Evolutionary conservation across 2,888 invertebrate genomes (phyloP).

Genomic region (Metallyticus violacea): DNA sequence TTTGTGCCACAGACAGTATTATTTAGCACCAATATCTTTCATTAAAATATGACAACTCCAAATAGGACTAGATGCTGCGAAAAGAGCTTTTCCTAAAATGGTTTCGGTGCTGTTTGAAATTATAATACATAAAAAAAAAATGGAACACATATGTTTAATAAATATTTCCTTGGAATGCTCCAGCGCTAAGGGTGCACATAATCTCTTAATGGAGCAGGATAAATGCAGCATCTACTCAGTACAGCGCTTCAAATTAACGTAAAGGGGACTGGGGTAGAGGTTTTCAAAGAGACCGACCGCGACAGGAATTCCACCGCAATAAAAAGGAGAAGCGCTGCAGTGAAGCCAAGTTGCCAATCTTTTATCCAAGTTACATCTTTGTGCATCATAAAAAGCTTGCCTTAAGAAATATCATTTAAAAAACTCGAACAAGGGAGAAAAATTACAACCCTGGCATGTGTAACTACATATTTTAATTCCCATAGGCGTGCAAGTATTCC

Average conservation of each 20-base stretch:
- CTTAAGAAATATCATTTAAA: not conserved
- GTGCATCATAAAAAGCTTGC: not conserved
- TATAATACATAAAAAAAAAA: not conserved
- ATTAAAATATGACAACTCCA: not conserved
- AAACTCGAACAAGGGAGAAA: not conserved
- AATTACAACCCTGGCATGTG: not conserved
- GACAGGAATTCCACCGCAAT: not conserved
- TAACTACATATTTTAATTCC: not conserved
- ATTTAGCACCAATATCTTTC: not conserved
- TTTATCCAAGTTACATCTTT: not conserved
- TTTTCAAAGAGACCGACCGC: conserved; percentile 4
- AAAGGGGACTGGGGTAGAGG: not conserved
- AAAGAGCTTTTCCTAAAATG: not conserved
- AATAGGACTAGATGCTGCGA: not conserved
- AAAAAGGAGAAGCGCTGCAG: not conserved
- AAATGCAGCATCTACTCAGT: not conserved
- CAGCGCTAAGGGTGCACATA: not conserved
- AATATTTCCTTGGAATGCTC: not conserved
- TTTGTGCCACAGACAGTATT: not conserved
- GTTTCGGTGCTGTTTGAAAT: not conserved
- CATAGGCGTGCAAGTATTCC: not conserved
- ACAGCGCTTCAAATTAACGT: conserved; percentile 3
- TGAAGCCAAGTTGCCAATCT: not conserved
- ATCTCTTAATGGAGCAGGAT: not conserved
- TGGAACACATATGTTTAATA: not conserved